Conservation (phyloP, 1,140 invertebrate genomes). For the Listronotus bonariensis region DNA sequence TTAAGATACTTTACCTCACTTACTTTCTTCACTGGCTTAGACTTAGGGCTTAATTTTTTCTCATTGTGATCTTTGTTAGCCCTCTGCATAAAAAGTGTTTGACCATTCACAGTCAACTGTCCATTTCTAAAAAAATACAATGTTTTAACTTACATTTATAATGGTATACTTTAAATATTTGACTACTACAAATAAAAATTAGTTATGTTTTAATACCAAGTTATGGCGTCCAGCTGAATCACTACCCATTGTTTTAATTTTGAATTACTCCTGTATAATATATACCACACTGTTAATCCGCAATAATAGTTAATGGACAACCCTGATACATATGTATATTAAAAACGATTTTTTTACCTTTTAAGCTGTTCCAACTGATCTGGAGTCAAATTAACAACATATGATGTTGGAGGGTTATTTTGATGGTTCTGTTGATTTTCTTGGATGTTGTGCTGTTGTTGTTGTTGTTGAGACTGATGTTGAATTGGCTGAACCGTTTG, state of each 20-base stretch:
- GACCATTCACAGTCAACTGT: constrained; percentile 55
- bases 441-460: constrained; percentile 40
- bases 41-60: constrained; percentile 52
- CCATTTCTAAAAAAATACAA: constrained; percentile 40
- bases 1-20: constrained; percentile 30
- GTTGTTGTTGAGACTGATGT: constrained; percentile 39
- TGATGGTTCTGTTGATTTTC: constrained; percentile 35
- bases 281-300: no score
- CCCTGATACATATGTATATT: no score
- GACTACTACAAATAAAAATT: no score
- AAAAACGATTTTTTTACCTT: constrained; percentile 23
- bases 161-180: no score
- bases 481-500: constrained; percentile 51
- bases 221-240: no score
- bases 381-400: constrained; percentile 55
- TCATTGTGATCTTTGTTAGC: constrained; percentile 47
- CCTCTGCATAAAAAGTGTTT: constrained; percentile 56
- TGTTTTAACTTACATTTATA: no score
- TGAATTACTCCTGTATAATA: no score
- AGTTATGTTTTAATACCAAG: no score
- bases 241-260: no score
- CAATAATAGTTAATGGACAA: no score
- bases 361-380: constrained; percentile 55
- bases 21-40: constrained; percentile 48
- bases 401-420: constrained; percentile 49